phyloP scores from a whole-genome alignment of 2,888 invertebrate species.

The Chrysolina oricalcia region DNA sequence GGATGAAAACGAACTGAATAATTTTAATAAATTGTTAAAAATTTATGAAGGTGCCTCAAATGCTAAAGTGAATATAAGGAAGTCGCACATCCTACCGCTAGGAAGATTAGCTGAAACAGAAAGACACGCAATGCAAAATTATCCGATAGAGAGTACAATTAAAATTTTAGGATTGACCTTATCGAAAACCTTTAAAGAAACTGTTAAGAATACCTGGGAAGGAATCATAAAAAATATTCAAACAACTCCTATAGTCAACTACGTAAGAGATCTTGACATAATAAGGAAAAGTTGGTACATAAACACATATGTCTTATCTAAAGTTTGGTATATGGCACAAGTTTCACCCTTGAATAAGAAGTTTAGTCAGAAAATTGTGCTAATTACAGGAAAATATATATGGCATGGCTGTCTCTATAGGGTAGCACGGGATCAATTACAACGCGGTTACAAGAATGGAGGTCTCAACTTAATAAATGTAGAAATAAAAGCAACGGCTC shows the following conservation, averaged over 20 bases:
- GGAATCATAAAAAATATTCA: neutral
- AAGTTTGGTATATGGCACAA: neutral
- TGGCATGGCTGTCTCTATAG: neutral
- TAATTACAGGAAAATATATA: neutral
- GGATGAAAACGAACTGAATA: neutral
- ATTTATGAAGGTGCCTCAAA: slow-evolving; percentile 7
- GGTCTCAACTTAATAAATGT: no score
- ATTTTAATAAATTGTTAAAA: neutral
- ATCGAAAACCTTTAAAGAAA: neutral
- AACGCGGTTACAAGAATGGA: no score
- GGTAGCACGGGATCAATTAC: no score
- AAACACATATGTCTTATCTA: neutral
- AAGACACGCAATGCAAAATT: no score
- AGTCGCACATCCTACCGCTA: no score
- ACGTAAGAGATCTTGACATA: slow-evolving; percentile 1
- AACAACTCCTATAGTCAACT: neutral
- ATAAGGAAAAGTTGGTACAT: neutral
- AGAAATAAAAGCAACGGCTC: no score
- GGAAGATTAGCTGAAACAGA: no score
- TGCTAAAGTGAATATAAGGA: slow-evolving; percentile 5
- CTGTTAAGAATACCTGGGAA: neutral
- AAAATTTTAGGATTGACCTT: neutral
- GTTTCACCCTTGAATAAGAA: neutral
- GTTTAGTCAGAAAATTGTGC: neutral
- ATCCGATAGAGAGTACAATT: neutral